Evolutionary conservation across 2,888 invertebrate species (phyloP).

Genomic region (Ryuthela nishihirai): DNA sequence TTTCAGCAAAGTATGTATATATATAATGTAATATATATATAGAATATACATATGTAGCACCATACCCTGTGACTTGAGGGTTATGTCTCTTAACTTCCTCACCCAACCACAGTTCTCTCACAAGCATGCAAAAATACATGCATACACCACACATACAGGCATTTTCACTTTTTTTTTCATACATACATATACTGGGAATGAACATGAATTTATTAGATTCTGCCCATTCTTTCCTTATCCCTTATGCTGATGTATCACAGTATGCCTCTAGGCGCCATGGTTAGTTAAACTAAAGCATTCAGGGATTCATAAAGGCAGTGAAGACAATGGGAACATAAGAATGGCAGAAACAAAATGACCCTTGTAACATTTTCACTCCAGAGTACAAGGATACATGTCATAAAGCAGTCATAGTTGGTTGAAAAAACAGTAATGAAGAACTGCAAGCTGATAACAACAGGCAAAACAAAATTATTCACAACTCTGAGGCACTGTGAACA

Average conservation of each 20-base stretch:
- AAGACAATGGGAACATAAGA: conserved; percentile 4
- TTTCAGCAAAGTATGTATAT: too few relatives aligned
- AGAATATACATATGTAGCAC: conserved; percentile 11
- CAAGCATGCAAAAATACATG: conserved; percentile 18
- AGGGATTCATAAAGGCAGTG: conserved; percentile 5
- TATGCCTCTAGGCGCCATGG: conserved; percentile 26
- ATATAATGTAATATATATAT: too few relatives aligned
- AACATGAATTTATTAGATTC: conserved; percentile 5
- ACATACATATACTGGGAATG: conserved; percentile 19
- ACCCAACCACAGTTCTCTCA: conserved; percentile 18
- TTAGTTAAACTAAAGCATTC: conserved; percentile 15
- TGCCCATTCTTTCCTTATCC: conserved; percentile 1
- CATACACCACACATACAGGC: conserved; percentile 13
- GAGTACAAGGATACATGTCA: neutral
- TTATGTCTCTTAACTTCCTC: conserved; percentile 16
- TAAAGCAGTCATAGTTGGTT: too few relatives aligned
- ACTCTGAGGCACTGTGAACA: conserved; percentile 38
- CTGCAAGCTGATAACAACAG: conserved; percentile 14
- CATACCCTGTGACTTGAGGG: conserved; percentile 23
- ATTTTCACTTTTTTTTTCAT: too few relatives aligned
- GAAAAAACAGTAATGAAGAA: neutral
- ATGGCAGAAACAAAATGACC: neutral
- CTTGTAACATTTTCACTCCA: neutral
- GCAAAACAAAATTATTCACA: conserved; percentile 21
- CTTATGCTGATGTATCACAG: conserved; percentile 30